phyloP scores from a whole-genome alignment of 2,888 invertebrate species.

The Hetaerina titia region DNA sequence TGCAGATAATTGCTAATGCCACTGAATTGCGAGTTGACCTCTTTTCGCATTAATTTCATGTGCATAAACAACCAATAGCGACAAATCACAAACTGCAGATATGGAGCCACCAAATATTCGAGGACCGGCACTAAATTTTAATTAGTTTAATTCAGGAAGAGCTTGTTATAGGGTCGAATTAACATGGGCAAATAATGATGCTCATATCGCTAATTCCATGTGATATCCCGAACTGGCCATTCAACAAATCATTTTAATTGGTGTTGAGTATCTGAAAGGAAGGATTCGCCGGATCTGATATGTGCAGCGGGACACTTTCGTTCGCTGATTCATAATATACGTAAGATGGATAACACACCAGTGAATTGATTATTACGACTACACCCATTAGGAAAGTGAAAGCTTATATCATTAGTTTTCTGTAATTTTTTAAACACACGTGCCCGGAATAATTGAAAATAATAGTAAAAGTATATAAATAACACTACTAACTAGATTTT shows the following conservation, averaged over 20 bases:
- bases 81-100: not conserved
- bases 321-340: not conserved
- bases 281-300: not conserved
- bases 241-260: not conserved
- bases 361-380: not conserved
- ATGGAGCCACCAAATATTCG: not conserved
- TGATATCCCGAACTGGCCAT: not conserved
- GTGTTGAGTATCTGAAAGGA: not conserved
- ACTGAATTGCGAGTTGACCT: not conserved
- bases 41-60: not conserved
- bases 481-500: too few relatives aligned
- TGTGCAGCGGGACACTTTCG: not conserved
- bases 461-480: too few relatives aligned
- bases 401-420: too few relatives aligned
- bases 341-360: not conserved
- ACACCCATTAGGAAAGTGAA: not conserved
- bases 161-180: not conserved
- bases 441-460: too few relatives aligned
- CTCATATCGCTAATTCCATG: not conserved
- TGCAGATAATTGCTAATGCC: not conserved
- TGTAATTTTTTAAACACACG: too few relatives aligned
- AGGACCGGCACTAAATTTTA: not conserved
- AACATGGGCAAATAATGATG: not conserved
- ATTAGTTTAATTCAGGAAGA: not conserved
- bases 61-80: not conserved